These are phyloP conservation scores for Drosophila pegasa DNA, from an alignment of 2,888 invertebrate genomes.

Conservation along the genomic window DNA sequence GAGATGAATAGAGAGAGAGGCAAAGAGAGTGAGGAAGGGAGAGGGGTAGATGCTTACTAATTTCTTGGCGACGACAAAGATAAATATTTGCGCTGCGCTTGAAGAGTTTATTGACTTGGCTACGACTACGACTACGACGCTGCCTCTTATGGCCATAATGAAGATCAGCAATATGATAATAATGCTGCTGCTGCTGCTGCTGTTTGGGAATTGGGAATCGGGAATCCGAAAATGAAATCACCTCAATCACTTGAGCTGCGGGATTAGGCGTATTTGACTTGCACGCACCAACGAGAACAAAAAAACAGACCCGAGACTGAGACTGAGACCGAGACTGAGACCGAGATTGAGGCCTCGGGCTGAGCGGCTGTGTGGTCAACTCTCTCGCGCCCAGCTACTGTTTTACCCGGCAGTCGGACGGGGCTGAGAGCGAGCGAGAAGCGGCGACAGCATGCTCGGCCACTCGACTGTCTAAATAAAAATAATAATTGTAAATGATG, in stretches of 20 bases:
- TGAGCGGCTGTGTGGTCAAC: slow-evolving; percentile 51
- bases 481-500: slow-evolving; percentile 81
- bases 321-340: not conserved
- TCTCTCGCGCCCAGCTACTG: slow-evolving; percentile 56
- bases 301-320: slow-evolving; percentile 15
- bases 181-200: slow-evolving; percentile 5
- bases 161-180: slow-evolving; percentile 26
- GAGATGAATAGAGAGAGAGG: slow-evolving; percentile 16
- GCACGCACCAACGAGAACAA: slow-evolving; percentile 78
- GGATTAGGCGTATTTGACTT: slow-evolving; percentile 85
- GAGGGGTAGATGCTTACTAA: slow-evolving; percentile 68
- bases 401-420: slow-evolving; percentile 56
- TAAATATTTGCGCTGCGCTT: slow-evolving; percentile 79
- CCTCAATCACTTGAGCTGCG: slow-evolving; percentile 83
- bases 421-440: slow-evolving; percentile 9
- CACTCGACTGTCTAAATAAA: slow-evolving; percentile 78
- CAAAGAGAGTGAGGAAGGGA: not conserved
- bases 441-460: slow-evolving; percentile 18
- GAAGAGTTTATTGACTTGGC: slow-evolving; percentile 68
- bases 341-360: slow-evolving; percentile 9
- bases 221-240: slow-evolving; percentile 77
- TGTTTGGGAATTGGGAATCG: slow-evolving; percentile 11
- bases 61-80: slow-evolving; percentile 75
- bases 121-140: slow-evolving; percentile 34
- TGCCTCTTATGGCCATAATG: slow-evolving; percentile 12